Evolutionary conservation across 1,140 invertebrate genomes (phyloP), one percentile per base, ranked within the genome.

Genomic region (Drosophila erecta): DNA sequence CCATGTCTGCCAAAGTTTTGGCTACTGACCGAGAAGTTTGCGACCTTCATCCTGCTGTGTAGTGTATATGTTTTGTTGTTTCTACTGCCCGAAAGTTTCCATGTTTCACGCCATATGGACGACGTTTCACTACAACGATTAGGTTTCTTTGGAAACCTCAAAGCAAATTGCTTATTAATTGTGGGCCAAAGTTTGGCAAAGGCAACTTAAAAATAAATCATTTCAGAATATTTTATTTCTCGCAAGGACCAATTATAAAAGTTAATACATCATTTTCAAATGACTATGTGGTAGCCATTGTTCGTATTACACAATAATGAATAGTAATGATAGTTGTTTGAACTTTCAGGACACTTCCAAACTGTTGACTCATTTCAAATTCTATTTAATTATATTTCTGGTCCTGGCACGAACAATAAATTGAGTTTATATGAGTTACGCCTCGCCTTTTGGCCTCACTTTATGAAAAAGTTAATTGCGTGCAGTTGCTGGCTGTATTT

Each of bases 391-490:
- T 70, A 70, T 70, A 27, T 57, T 70, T 57, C 65, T 70, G 66
- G 24, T 40, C 12, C 6, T 70, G 66, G 66, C 66, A 70, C 40
- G 47, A 47, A 44, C 24, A 47, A 70, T 57, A 70, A 70, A 67
- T 70, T 55, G 49, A 67, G 65, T 69, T 66, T 55, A 46, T 64
- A 64, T 66, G 22, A 24, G 65, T 54, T 66, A 55, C 33, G 41
- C 33, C 46, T 10, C 17, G 33, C 8, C 24, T 4, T 33, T 15
- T 47, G 17, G 64, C n/a, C 65, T 20, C 17, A 46, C 20, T 61
- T 58, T 75, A 65, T 75, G 70, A 22, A 37, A 58, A 76, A 65
- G 72, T 76, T 76, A 76, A 76, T 76, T 76, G 73, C 73, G 67
- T 67, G 49, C 67, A 67, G 73, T 76, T 54, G 71, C 40, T 49